phyloP scores from a whole-genome alignment of 2,888 invertebrate species.

The Pollenia amentaria region DNA sequence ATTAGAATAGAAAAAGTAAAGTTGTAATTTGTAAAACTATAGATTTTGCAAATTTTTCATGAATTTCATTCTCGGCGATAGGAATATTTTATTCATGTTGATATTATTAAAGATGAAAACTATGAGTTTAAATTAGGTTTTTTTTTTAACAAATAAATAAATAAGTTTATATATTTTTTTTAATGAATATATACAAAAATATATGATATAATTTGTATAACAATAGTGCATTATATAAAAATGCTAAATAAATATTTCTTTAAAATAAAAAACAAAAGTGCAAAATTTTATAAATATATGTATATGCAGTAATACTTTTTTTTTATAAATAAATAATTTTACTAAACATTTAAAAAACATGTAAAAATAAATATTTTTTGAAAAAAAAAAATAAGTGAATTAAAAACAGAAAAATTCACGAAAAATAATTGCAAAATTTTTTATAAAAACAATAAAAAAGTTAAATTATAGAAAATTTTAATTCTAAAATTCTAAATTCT shows the following conservation, averaged over 20 bases:
- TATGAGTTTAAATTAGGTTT: slow-evolving; percentile 21
- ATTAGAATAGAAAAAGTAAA: background rate
- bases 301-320: slow-evolving; percentile 73
- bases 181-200: slow-evolving; percentile 58
- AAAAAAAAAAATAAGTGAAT: slow-evolving; percentile 68
- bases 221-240: slow-evolving; percentile 50
- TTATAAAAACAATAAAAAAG: slow-evolving; percentile 53
- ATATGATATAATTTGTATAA: slow-evolving; percentile 30
- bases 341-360: slow-evolving; percentile 54
- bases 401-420: slow-evolving; percentile 80
- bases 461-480: slow-evolving; percentile 59
- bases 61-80: slow-evolving; percentile 74
- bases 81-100: slow-evolving; percentile 21
- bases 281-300: slow-evolving; percentile 58
- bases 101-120: slow-evolving; percentile 45
- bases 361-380: slow-evolving; percentile 3
- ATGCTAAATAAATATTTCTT: slow-evolving; percentile 61
- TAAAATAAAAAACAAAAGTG: slow-evolving; percentile 49
- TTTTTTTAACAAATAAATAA: slow-evolving; percentile 24
- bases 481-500: slow-evolving; percentile 75
- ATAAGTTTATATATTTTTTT: slow-evolving; percentile 30
- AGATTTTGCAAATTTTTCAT: slow-evolving; percentile 75
- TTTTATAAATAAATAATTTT: slow-evolving; percentile 25
- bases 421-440: slow-evolving; percentile 79
- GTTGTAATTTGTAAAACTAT: slow-evolving; percentile 48